Conservation (phyloP, 2,797 vertebrate genomes). For the Cossypha heuglini region DNA sequence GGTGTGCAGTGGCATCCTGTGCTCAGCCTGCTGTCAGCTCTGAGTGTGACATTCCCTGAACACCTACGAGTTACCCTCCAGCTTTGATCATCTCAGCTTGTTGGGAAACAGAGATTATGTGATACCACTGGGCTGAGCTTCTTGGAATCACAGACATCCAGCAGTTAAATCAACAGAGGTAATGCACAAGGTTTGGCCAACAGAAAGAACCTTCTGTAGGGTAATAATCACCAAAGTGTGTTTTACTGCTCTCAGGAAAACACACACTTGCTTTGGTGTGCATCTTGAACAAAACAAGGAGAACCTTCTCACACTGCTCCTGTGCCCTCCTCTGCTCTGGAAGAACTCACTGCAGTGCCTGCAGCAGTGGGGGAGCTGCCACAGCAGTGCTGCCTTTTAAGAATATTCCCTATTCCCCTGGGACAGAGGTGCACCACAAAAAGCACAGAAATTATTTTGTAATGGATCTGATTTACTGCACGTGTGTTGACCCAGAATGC, state of each 20-base stretch:
- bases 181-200: background rate
- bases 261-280: background rate
- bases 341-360: fast-evolving
- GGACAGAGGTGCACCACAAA: background rate
- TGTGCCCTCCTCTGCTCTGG: background rate
- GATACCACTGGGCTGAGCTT: background rate
- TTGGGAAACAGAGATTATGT: background rate
- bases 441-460: background rate
- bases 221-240: background rate
- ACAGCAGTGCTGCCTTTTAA: background rate
- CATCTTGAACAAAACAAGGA: background rate
- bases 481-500: background rate
- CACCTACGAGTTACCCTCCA: background rate
- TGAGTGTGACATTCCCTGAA: background rate
- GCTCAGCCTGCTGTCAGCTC: background rate
- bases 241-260: background rate
- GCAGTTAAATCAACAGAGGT: background rate
- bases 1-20: background rate
- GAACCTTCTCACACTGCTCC: background rate
- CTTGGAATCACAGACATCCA: background rate
- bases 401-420: background rate
- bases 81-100: slow-evolving; percentile 3
- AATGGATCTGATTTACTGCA: background rate
- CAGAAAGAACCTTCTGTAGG: background rate
- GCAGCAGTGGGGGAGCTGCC: background rate